phyloP scores from a whole-genome alignment of 2,113 vertebrate species.

The Poecilia latipinna region DNA sequence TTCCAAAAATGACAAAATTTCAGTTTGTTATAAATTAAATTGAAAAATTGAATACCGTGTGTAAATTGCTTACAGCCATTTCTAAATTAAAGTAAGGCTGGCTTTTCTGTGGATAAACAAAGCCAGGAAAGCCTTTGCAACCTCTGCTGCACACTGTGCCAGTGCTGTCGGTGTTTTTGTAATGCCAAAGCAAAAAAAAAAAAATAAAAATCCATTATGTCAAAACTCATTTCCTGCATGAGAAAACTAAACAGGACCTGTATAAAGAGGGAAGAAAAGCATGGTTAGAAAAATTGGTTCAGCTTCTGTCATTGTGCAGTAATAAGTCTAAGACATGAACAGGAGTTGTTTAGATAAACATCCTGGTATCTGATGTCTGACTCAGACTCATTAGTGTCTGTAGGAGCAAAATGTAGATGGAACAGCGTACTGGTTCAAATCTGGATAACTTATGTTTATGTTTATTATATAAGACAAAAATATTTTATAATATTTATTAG shows the following conservation, averaged over 20 bases:
- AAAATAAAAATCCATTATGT: conserved; percentile 81
- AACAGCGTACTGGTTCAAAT: conserved; percentile 22
- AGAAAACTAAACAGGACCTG: conserved; percentile 77
- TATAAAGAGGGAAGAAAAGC: conserved; percentile 75
- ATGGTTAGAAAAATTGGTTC: conserved; percentile 76
- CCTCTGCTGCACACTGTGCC: conserved; percentile 49
- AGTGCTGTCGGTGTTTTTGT: conserved; percentile 69
- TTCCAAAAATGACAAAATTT: conserved; percentile 20
- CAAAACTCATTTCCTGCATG: conserved; percentile 82
- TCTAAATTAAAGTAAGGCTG: conserved; percentile 52
- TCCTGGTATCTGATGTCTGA: conserved; percentile 61
- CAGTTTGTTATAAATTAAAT: conserved; percentile 9
- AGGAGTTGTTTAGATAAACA: conserved; percentile 65
- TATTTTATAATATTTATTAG: background rate
- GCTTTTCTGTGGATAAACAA: conserved; percentile 69
- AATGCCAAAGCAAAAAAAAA: conserved; percentile 46
- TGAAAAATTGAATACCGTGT: conserved; percentile 16
- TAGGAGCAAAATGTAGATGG: conserved; percentile 41
- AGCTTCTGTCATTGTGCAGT: conserved; percentile 66
- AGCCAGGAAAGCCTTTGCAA: conserved; percentile 64
- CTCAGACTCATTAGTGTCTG: conserved; percentile 44
- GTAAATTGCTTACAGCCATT: conserved; percentile 57
- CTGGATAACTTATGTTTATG: background rate
- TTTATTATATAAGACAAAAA: background rate
- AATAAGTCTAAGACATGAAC: conserved; percentile 63